Evolutionary conservation across 2,113 vertebrate species (phyloP).

Genomic region (Morone saxatilis): DNA sequence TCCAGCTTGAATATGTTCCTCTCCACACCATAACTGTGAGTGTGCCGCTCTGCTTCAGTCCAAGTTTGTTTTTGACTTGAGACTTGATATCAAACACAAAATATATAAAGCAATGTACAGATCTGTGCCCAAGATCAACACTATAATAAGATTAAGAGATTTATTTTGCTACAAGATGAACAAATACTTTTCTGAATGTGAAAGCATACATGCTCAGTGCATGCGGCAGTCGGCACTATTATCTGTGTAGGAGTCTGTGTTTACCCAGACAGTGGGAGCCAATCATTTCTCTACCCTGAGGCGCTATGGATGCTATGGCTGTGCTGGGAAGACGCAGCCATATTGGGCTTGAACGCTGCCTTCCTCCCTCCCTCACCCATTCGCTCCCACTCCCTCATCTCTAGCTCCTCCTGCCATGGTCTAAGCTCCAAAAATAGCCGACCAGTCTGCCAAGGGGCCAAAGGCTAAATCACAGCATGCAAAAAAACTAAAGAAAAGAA

Average conservation of each 20-base stretch:
- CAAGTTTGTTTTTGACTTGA: conserved; percentile 55
- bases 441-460: conserved; percentile 65
- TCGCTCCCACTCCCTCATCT: conserved; percentile 42
- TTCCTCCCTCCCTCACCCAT: conserved; percentile 22
- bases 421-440: conserved; percentile 77
- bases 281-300: conserved; percentile 64
- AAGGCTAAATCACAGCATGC: conserved; percentile 73
- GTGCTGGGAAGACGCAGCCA: conserved; percentile 65
- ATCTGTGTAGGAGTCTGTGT: conserved; percentile 61
- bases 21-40: conserved; percentile 33
- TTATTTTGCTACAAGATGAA: conserved; percentile 37
- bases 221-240: conserved; percentile 40
- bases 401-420: conserved; percentile 47
- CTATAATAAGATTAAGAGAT: conserved; percentile 48
- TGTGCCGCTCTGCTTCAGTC: conserved; percentile 13
- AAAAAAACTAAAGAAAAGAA: conserved; percentile 55
- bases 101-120: conserved; percentile 20
- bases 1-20: conserved; percentile 42
- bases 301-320: conserved; percentile 52
- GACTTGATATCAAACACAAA: conserved; percentile 41
- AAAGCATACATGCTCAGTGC: conserved; percentile 23
- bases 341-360: conserved; percentile 56
- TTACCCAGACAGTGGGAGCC: conserved; percentile 65
- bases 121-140: conserved; percentile 53
- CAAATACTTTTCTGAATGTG: conserved; percentile 41